Percentiles rank a stretch among this genome's conserved stretches.
Evolutionary conservation across 37 sponge, comb jelly and placozoan species (phyloP).

Genomic region (Tethya wilhelma): DNA sequence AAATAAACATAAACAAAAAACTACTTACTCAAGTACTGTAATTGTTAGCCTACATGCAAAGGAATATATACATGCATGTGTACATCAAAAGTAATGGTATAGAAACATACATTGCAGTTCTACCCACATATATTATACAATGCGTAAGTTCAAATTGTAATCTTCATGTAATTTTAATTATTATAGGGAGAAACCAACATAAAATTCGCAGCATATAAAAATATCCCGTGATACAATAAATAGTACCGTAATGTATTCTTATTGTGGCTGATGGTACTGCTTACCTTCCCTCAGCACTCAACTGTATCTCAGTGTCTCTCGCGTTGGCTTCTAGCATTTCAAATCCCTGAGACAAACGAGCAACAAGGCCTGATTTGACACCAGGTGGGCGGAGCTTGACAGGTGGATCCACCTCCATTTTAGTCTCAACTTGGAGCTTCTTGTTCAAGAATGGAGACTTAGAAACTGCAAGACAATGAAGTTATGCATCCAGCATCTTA

Average conservation of each 20-base stretch:
- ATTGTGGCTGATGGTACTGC: neutral
- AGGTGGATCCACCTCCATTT: neutral
- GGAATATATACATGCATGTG: neutral
- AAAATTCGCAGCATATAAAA: too few relatives aligned
- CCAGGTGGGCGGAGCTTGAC: neutral
- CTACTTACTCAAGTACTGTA: too few relatives aligned
- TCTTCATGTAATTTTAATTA: too few relatives aligned
- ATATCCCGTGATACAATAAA: too few relatives aligned
- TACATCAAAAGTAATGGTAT: neutral
- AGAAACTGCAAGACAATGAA: too few relatives aligned
- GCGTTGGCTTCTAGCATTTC: conserved; percentile 23
- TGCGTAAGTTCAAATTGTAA: too few relatives aligned
- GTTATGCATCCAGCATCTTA: too few relatives aligned
- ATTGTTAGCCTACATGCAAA: neutral
- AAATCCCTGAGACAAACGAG: conserved; percentile 17
- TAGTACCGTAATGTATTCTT: too few relatives aligned
- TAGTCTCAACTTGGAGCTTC: too few relatives aligned
- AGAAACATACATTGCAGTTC: neutral
- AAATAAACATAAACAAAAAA: neutral
- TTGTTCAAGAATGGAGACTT: too few relatives aligned
- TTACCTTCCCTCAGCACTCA: conserved; percentile 20
- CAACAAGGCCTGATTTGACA: conserved; percentile 1
- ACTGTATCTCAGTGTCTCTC: conserved; percentile 9
- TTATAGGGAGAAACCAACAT: too few relatives aligned
- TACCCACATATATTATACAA: neutral